phyloP scores from a whole-genome alignment of 2,113 vertebrate genomes.

The Podocnemis expansa region DNA sequence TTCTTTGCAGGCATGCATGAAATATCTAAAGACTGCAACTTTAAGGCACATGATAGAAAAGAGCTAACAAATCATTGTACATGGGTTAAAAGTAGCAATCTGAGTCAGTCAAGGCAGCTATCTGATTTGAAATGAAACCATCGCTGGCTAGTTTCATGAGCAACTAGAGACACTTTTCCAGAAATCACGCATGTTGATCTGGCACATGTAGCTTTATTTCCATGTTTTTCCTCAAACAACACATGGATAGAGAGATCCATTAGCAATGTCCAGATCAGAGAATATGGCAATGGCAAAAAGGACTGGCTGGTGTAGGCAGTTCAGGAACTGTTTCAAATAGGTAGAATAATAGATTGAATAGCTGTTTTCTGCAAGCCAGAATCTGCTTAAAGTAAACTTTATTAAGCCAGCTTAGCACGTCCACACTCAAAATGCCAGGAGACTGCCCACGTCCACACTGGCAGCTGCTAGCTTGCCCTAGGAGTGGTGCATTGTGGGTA shows the following conservation, averaged over 20 bases:
- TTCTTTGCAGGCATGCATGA: not conserved
- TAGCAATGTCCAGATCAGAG: not conserved
- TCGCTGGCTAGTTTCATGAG: not conserved
- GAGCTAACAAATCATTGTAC: not conserved
- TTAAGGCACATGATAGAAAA: not conserved
- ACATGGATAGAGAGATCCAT: not conserved
- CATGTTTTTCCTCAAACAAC: fast-evolving
- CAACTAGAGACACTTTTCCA: not conserved
- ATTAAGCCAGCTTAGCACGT: too few species aligned
- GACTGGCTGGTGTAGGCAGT: not conserved
- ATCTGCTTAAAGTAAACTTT: too few species aligned
- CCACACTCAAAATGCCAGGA: too few species aligned
- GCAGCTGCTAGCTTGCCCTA: too few species aligned
- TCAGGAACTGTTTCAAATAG: not conserved
- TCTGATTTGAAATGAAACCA: not conserved
- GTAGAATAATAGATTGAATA: not conserved
- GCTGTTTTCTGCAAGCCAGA: not conserved
- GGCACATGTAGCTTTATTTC: not conserved
- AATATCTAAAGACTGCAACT: not conserved
- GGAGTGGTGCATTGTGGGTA: too few species aligned
- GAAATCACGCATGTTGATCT: not conserved
- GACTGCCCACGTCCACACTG: too few species aligned
- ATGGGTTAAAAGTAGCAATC: not conserved
- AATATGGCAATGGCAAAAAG: not conserved
- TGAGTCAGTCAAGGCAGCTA: not conserved